These are phyloP conservation scores for Sabatieria punctata DNA, from an alignment of 2,888 invertebrate species.

Conservation along the genomic window DNA sequence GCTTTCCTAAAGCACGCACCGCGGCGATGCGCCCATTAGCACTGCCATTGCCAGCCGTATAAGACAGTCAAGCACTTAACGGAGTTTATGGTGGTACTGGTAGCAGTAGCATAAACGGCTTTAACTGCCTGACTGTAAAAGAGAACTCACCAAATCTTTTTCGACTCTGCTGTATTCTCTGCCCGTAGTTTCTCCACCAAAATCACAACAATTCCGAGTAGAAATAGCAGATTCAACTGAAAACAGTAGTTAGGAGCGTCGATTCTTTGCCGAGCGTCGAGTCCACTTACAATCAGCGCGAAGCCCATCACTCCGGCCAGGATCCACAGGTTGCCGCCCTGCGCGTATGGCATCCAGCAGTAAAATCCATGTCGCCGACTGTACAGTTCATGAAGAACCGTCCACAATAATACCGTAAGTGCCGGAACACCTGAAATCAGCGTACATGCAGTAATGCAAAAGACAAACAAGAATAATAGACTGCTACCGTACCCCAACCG, in stretches of 20 bases:
- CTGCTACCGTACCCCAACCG: conserved; percentile 45
- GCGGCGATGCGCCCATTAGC: too few species aligned
- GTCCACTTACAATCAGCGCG: conserved; percentile 33
- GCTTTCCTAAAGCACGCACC: conserved; percentile 34
- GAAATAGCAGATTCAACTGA: conserved; percentile 36
- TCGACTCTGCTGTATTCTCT: conserved; percentile 36
- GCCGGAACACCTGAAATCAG: conserved; percentile 38
- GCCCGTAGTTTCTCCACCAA: conserved; percentile 37
- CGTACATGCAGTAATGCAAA: too few species aligned
- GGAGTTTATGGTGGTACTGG: too few species aligned
- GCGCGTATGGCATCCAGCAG: conserved; percentile 36
- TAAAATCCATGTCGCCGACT: conserved; percentile 14
- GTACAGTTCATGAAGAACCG: conserved; percentile 30
- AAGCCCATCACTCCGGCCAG: conserved; percentile 33
- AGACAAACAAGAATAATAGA: too few species aligned
- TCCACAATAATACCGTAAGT: conserved; percentile 37
- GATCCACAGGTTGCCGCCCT: conserved; percentile 29
- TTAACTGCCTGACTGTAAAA: too few species aligned
- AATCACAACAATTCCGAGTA: conserved; percentile 37
- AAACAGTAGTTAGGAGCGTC: too few species aligned
- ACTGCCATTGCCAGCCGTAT: too few species aligned
- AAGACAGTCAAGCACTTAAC: too few species aligned
- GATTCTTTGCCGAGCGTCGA: conserved; percentile 12
- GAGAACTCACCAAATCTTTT: conserved; percentile 37
- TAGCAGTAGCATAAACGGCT: too few species aligned